Evolutionary conservation across 2,113 vertebrate species (phyloP).

Genomic region (Aegotheles bennettii): DNA sequence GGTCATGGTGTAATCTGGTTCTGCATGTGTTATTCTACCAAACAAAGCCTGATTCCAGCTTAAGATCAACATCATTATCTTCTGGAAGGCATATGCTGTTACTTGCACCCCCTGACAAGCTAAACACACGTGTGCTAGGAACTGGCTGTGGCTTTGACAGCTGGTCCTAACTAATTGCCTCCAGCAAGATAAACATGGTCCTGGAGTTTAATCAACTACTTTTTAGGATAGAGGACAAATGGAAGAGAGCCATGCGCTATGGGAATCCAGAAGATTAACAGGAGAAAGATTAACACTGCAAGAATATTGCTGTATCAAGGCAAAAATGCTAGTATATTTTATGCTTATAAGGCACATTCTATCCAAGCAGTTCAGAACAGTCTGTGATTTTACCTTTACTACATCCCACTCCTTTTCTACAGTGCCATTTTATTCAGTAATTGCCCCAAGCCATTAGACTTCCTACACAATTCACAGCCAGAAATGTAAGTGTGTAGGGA

Average conservation of each 20-base stretch:
- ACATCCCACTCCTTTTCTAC: not conserved
- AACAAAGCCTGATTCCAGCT: not conserved
- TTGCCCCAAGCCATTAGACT: conserved; percentile 6
- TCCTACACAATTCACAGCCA: conserved; percentile 36
- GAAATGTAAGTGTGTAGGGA: not conserved
- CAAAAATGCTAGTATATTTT: not conserved
- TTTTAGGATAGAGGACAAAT: not conserved
- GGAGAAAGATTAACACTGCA: not conserved
- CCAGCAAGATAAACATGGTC: conserved; percentile 19
- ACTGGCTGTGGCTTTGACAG: not conserved
- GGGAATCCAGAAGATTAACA: not conserved
- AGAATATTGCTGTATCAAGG: not conserved
- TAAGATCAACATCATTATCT: conserved; percentile 9
- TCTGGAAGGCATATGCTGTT: conserved; percentile 28
- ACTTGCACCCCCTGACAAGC: not conserved
- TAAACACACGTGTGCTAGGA: not conserved
- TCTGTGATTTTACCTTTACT: conserved; percentile 16
- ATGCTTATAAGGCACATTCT: not conserved
- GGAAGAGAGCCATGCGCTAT: not conserved
- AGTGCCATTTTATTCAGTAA: not conserved
- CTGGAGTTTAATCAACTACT: not conserved
- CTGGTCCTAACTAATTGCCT: conserved; percentile 32
- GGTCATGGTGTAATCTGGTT: not conserved
- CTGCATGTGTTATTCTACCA: conserved; percentile 17
- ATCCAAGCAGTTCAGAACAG: not conserved